A percentile compares a stretch with the other conserved stretches of the same genome.
These are phyloP conservation scores for Sardina pilchardus DNA, from an alignment of 2,113 vertebrate species.

Conservation along the genomic window DNA sequence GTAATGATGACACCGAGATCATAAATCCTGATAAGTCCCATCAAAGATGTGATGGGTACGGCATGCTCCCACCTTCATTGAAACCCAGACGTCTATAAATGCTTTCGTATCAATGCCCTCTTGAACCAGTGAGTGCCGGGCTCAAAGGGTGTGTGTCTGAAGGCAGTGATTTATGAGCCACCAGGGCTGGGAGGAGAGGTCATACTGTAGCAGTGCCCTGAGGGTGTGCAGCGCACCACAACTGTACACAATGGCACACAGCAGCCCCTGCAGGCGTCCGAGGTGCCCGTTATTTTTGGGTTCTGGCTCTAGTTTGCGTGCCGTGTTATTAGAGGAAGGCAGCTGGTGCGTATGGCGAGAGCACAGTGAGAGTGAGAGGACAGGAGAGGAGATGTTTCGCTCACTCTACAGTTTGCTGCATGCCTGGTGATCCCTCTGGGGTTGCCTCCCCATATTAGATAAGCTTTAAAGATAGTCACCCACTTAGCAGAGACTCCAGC, in stretches of 20 bases:
- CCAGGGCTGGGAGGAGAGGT: not conserved
- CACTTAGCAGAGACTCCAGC: constrained; percentile 26
- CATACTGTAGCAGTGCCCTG: not conserved
- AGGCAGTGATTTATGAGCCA: no score
- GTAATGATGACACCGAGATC: not conserved
- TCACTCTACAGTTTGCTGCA: not conserved
- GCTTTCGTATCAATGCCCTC: not conserved
- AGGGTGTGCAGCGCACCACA: not conserved
- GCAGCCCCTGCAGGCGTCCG: not conserved
- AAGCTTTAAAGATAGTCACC: constrained; percentile 35
- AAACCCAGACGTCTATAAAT: not conserved
- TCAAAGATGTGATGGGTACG: not conserved
- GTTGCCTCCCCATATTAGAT: constrained; percentile 30
- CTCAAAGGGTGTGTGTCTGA: not conserved
- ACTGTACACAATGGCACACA: not conserved
- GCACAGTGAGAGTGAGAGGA: not conserved
- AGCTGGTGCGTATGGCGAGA: constrained; percentile 16
- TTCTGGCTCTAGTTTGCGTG: not conserved
- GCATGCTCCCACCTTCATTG: not conserved
- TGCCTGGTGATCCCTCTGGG: constrained; percentile 8
- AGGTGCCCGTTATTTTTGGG: constrained; percentile 20
- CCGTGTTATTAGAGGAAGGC: constrained; percentile 23
- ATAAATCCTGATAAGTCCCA: not conserved
- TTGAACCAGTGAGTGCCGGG: no score
- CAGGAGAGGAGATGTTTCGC: not conserved